Evolutionary conservation across 1,140 invertebrate genomes (phyloP).

Genomic region (Cataglyphis hispanica): DNA sequence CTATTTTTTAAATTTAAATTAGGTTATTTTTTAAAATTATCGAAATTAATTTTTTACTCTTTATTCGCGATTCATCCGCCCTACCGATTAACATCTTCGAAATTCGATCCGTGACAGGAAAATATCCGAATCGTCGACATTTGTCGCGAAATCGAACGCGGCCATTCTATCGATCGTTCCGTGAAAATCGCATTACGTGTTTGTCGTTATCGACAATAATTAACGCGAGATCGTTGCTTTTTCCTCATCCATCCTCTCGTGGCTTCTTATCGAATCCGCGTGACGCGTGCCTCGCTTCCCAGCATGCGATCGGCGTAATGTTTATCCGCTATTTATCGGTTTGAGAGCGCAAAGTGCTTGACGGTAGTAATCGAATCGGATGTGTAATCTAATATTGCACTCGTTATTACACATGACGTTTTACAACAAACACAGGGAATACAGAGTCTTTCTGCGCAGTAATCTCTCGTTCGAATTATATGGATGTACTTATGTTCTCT

Average conservation of each 20-base stretch:
- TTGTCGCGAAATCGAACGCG: not conserved
- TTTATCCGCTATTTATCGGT: slow-evolving; percentile 20
- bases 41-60: no score
- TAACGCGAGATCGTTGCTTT: slow-evolving; percentile 1
- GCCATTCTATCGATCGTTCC: not conserved
- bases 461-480: slow-evolving; percentile 37
- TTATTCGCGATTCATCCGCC: not conserved
- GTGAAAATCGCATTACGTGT: slow-evolving; percentile 12
- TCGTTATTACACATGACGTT: not conserved
- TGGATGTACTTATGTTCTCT: not conserved
- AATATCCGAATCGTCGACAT: not conserved
- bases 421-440: not conserved
- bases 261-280: slow-evolving; percentile 4
- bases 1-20: no score
- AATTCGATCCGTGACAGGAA: not conserved
- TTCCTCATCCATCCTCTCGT: not conserved
- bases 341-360: slow-evolving; percentile 14
- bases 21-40: no score
- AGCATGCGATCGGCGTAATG: not conserved
- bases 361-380: not conserved
- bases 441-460: slow-evolving; percentile 11
- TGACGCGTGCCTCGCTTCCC: not conserved
- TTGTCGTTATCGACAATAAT: slow-evolving; percentile 11
- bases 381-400: slow-evolving; percentile 15
- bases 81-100: not conserved